These are phyloP conservation scores for Aricia agestis DNA, from an alignment of 1,140 invertebrate species.

Conservation along the genomic window DNA sequence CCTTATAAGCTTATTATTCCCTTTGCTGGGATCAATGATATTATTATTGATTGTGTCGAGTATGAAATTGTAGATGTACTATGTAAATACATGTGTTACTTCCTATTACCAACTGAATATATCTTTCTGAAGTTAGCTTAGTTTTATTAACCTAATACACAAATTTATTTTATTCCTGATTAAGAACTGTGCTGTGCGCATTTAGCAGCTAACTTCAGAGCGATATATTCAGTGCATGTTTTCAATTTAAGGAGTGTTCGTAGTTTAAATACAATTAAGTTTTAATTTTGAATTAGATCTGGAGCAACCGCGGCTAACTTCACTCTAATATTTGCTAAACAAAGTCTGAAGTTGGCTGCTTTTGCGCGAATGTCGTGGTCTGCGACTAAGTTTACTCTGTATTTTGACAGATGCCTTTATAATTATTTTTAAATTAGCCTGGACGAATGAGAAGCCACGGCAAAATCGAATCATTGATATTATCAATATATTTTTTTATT, in stretches of 20 bases:
- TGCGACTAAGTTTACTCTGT: background rate
- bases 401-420: background rate
- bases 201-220: background rate
- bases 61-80: background rate
- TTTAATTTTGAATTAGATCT: too few relatives aligned
- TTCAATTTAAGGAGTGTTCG: background rate
- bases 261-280: too few relatives aligned
- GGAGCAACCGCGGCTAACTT: background rate
- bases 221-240: background rate
- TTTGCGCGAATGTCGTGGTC: background rate
- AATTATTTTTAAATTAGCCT: background rate
- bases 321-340: background rate
- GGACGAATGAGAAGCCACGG: background rate
- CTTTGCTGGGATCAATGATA: background rate
- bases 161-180: background rate
- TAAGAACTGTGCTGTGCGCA: background rate
- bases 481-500: conserved; percentile 4
- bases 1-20: too few relatives aligned
- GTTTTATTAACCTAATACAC: background rate
- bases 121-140: background rate
- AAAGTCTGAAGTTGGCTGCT: background rate
- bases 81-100: background rate
- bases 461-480: background rate
- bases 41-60: background rate
- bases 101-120: background rate